Evolutionary conservation across 2,113 vertebrate genomes (phyloP).

Genomic region (Hemiscyllium ocellatum): DNA sequence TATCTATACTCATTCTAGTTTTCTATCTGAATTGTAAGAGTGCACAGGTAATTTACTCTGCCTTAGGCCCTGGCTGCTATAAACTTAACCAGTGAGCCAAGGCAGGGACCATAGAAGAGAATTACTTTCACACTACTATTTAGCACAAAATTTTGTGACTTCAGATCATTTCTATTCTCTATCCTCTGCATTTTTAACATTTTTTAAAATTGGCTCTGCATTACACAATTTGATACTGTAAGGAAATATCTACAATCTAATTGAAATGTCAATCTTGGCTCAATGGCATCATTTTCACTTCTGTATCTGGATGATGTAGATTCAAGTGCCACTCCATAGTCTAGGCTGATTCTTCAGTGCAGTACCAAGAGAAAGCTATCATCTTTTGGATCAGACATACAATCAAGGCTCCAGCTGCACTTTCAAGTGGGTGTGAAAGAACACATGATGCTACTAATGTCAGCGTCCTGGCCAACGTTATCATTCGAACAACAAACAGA

Average conservation of each 20-base stretch:
- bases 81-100: background rate
- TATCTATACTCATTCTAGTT: background rate
- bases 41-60: background rate
- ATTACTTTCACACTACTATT: background rate
- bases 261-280: background rate
- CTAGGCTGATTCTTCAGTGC: background rate
- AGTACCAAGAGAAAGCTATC: background rate
- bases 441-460: background rate
- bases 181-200: background rate
- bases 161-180: background rate
- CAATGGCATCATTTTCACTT: background rate
- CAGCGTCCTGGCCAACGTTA: background rate
- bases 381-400: background rate
- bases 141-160: background rate
- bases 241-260: background rate
- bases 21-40: background rate
- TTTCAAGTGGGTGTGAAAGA: background rate
- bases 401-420: background rate
- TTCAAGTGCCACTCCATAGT: background rate
- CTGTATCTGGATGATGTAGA: background rate
- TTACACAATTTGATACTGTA: background rate
- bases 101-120: background rate
- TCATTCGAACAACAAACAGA: background rate
- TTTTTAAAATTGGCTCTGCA: background rate
- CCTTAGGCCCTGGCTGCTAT: background rate